Evolutionary conservation across 2,888 invertebrate species (phyloP).

Genomic region (Eledone cirrhosa): DNA sequence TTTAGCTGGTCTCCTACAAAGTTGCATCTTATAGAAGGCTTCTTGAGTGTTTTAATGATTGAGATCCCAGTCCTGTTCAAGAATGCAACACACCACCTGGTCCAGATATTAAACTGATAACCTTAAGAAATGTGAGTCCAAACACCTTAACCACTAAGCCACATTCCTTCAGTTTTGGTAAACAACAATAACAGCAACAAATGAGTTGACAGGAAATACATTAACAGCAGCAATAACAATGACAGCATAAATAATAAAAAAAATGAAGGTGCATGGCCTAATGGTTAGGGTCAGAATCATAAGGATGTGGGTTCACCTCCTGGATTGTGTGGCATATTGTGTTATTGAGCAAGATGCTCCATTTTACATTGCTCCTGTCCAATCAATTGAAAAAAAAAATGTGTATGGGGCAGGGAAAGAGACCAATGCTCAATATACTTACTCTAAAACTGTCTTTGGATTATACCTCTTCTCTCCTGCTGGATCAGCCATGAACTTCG

Average conservation of each 20-base stretch:
- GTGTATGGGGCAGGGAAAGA: background rate
- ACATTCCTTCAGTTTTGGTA: too few relatives aligned
- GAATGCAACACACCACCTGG: too few relatives aligned
- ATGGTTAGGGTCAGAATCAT: background rate
- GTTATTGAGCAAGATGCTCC: too few relatives aligned
- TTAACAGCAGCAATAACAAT: background rate
- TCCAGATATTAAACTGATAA: too few relatives aligned
- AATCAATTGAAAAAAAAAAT: background rate
- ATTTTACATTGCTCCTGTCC: too few relatives aligned
- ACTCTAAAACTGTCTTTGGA: background rate
- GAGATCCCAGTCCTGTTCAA: background rate
- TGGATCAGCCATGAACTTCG: background rate
- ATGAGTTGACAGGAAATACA: too few relatives aligned
- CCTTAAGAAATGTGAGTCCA: too few relatives aligned
- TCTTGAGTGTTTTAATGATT: background rate
- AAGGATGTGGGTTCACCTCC: background rate
- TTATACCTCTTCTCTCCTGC: background rate
- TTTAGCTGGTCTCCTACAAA: too few relatives aligned
- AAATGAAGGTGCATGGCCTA: too few relatives aligned
- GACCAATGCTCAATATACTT: background rate
- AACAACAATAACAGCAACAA: too few relatives aligned
- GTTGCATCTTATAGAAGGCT: too few relatives aligned
- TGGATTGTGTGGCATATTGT: background rate
- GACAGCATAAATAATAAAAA: background rate
- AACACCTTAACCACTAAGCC: too few relatives aligned